Conservation (phyloP, 2,888 invertebrate species). For the Papilio elwesi region DNA sequence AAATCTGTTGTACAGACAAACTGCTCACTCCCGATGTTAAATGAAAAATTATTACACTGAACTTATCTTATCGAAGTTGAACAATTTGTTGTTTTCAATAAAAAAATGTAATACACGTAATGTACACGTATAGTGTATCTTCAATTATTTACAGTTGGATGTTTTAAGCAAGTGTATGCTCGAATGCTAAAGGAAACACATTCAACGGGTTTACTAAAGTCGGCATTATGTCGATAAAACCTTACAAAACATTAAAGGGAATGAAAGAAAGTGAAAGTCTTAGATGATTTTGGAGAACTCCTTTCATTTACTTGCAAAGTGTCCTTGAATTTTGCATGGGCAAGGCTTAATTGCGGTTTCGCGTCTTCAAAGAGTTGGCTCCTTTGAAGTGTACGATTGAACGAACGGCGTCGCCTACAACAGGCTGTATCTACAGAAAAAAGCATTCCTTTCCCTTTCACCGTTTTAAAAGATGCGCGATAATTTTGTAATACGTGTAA, state of each 20-base stretch:
- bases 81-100: not conserved
- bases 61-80: too few species aligned
- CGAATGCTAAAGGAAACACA: not conserved
- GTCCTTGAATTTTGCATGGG: conserved; percentile 77
- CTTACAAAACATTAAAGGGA: conserved; percentile 44
- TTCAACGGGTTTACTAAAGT: not conserved
- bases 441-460: conserved; percentile 63
- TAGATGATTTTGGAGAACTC: conserved; percentile 63
- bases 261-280: conserved; percentile 74
- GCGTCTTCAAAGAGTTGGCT: conserved; percentile 79
- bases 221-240: conserved; percentile 38
- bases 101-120: too few species aligned
- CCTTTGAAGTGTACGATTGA: conserved; percentile 63
- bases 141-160: not conserved
- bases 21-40: too few species aligned
- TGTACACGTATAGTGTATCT: too few species aligned
- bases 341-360: conserved; percentile 81
- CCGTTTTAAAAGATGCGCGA: conserved; percentile 56
- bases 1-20: too few species aligned
- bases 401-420: conserved; percentile 36
- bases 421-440: conserved; percentile 58
- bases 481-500: conserved; percentile 42
- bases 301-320: conserved; percentile 70
- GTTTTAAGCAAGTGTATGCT: not conserved
- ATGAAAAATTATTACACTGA: too few species aligned